Percentiles rank a stretch among this genome's conserved stretches.
Evolutionary conservation across 1,140 invertebrate genomes (phyloP).

Genomic region (Temnothorax nylanderi): DNA sequence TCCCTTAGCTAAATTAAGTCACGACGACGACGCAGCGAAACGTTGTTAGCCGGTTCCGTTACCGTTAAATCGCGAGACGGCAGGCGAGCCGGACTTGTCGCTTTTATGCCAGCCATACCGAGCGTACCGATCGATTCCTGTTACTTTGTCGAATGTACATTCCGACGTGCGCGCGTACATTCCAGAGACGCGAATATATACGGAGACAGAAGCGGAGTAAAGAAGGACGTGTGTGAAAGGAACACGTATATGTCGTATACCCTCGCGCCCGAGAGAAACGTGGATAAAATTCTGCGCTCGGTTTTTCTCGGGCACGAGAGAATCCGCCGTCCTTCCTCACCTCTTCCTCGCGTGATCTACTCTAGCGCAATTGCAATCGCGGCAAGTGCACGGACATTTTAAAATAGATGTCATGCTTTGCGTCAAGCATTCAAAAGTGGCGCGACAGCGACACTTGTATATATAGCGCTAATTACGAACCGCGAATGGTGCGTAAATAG

Average conservation of each 20-base stretch:
- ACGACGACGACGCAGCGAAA: not conserved
- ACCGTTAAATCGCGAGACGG: conserved; percentile 38
- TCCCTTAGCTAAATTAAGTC: not conserved
- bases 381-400: not conserved
- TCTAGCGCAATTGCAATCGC: conserved; percentile 9
- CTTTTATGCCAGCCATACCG: conserved; percentile 27
- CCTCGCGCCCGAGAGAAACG: conserved; percentile 3
- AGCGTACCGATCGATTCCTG: conserved; percentile 52
- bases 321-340: not conserved
- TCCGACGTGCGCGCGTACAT: conserved; percentile 2
- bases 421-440: conserved; percentile 18
- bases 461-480: conserved; percentile 43
- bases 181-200: conserved; percentile 1
- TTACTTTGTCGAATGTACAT: conserved; percentile 50
- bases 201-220: not conserved
- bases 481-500: conserved; percentile 50
- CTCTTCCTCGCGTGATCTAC: not conserved
- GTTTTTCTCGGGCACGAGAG: conserved; percentile 14
- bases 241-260: not conserved
- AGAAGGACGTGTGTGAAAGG: conserved; percentile 36
- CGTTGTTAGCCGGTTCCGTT: conserved; percentile 7
- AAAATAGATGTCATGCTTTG: conserved; percentile 42
- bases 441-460: conserved; percentile 22
- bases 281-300: not conserved
- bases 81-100: conserved; percentile 11